Conservation (phyloP, 2,113 vertebrate species). For the Erinaceus europaeus region DNA sequence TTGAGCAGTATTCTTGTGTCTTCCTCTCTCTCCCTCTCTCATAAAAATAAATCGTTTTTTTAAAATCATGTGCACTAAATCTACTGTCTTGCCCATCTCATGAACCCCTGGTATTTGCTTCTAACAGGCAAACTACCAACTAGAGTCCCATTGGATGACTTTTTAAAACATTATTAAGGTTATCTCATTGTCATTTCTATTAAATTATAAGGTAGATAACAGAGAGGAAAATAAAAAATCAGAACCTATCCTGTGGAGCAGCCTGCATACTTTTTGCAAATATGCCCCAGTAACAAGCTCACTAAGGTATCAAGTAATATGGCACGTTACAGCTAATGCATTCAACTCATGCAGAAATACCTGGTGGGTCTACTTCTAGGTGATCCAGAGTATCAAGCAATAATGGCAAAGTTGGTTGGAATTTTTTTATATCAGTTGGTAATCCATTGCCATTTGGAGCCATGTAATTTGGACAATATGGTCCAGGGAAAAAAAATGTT, state of each 20-base stretch:
- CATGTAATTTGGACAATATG: fast-evolving
- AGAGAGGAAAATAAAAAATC: not conserved
- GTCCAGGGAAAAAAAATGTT: fast-evolving
- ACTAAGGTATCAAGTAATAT: not conserved
- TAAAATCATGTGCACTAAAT: not conserved
- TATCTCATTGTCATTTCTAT: not conserved
- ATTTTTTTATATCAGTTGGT: not conserved
- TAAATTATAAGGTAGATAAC: not conserved
- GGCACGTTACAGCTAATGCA: not conserved
- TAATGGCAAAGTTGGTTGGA: fast-evolving
- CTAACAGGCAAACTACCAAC: not conserved
- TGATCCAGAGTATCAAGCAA: not conserved
- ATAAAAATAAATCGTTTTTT: no score
- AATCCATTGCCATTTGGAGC: no score
- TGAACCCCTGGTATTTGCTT: not conserved
- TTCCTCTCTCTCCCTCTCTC: no score
- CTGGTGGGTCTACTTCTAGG: fast-evolving
- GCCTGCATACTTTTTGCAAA: fast-evolving
- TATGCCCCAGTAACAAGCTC: not conserved
- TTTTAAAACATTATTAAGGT: not conserved
- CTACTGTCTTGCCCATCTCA: fast-evolving
- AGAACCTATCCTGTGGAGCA: not conserved
- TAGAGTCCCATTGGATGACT: not conserved
- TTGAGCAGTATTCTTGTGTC: no score
- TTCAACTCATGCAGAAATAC: not conserved